Evolutionary conservation across 2,797 vertebrate genomes (phyloP), one percentile per base, ranked within the genome.

Genomic region (Enteromius argenteus): DNA sequence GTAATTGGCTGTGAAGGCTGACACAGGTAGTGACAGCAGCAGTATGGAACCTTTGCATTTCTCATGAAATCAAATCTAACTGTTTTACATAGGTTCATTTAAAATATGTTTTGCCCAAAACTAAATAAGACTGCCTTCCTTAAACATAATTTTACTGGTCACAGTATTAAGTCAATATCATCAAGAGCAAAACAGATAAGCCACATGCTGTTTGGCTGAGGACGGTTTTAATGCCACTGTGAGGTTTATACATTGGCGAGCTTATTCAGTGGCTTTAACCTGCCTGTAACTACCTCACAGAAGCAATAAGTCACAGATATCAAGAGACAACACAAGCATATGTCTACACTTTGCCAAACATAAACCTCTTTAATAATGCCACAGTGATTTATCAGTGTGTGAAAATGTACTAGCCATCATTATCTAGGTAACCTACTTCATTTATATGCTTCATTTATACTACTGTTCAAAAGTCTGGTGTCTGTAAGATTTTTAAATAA

Each of bases 1-100:
- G 89, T 86, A 90, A 72, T 2, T 64, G 60, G 21, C 72, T 75
- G 60, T 27, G 19, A 62, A 62, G 80, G 49, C 42, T 42, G 53
- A 49, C 27, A 19, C 7, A 10, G 14, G 58, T 44, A 46, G 30
- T 81, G 39, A 73, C 67, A 81, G 71, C 23, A 60, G 13, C 14
- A 49, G 19, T 21, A 80, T 15, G 13, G 39, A 21, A 68, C 21
- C 51, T 60, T 60, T 81, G 67, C n/a, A 44, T 42, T 60, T 44
- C 46, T 23, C 4, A 27, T 39, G 23, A 30, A 44, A 44, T 56
- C 19, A 37, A 56, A 56, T 35, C 4, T 13, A 56, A 32, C 4
- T 73, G 15, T 8, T 60, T 13, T 73, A 32, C 5, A 64, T 1
- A 32, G 14, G 5, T 64, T 27, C n/a, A 58, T 58, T 62, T 15